phyloP scores from a whole-genome alignment of 1,140 invertebrate genomes.

The Atopsyche davidsoni region DNA sequence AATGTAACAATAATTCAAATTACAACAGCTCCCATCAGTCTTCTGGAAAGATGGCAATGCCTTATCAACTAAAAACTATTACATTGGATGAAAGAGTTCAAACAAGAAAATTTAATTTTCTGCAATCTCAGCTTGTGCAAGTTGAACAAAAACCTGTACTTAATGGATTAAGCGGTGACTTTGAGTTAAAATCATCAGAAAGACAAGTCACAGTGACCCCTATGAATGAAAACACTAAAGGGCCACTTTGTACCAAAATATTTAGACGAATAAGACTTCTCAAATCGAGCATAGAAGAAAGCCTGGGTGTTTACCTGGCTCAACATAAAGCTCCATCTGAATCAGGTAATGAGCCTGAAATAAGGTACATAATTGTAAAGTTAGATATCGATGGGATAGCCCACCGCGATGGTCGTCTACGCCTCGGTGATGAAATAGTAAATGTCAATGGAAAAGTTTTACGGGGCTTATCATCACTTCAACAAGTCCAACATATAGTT shows the following conservation, averaged over 20 bases:
- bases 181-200: slow-evolving; percentile 24
- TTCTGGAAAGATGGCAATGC: slow-evolving; percentile 38
- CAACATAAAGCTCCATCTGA: slow-evolving; percentile 54
- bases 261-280: slow-evolving; percentile 53
- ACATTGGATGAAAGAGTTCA: slow-evolving; percentile 46
- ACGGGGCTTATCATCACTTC: slow-evolving; percentile 63
- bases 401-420: slow-evolving; percentile 72
- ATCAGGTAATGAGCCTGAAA: slow-evolving; percentile 50
- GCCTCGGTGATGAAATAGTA: slow-evolving; percentile 77
- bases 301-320: slow-evolving; percentile 62
- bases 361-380: slow-evolving; percentile 75
- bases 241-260: slow-evolving; percentile 44
- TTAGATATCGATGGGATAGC: slow-evolving; percentile 75
- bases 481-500: slow-evolving; percentile 54
- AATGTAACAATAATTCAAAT: too few species aligned
- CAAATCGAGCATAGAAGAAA: slow-evolving; percentile 59
- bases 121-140: slow-evolving; percentile 41
- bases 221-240: slow-evolving; percentile 37
- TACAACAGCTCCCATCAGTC: too few species aligned
- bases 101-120: slow-evolving; percentile 46
- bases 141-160: slow-evolving; percentile 31
- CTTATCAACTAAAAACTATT: slow-evolving; percentile 46
- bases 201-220: slow-evolving; percentile 16
- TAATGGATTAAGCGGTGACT: slow-evolving; percentile 18
- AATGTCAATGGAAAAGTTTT: slow-evolving; percentile 79